Conservation (phyloP, 2,113 vertebrate genomes). For the Bos indicus region DNA sequence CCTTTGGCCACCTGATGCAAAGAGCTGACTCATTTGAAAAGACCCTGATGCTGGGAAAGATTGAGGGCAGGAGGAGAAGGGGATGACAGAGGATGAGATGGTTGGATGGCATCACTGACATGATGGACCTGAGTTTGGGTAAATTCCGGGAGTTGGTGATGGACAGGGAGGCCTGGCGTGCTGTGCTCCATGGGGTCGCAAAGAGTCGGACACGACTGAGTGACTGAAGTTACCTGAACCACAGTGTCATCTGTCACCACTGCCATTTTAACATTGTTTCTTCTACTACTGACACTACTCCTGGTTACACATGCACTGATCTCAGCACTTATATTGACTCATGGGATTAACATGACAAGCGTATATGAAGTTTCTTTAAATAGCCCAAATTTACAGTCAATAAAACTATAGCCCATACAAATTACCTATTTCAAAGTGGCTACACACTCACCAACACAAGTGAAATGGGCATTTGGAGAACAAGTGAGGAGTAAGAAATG, state of each 20-base stretch:
- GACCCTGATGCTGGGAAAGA: not conserved
- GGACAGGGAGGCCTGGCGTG: not conserved
- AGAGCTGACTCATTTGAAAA: not conserved
- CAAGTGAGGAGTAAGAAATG: not conserved
- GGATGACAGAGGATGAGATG: not conserved
- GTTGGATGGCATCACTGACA: fast-evolving
- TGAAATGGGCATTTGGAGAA: not conserved
- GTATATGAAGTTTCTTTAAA: not conserved
- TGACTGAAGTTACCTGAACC: not conserved
- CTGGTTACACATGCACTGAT: not conserved
- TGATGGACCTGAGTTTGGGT: not conserved
- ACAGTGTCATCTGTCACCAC: not conserved
- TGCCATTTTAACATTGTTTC: not conserved
- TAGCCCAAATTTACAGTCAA: not conserved
- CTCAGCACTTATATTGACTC: not conserved
- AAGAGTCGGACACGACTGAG: not conserved
- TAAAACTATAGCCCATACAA: not conserved
- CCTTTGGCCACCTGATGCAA: not conserved
- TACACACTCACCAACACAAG: not conserved
- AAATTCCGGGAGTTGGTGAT: not conserved
- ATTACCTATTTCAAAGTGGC: not conserved
- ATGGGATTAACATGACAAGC: not conserved
- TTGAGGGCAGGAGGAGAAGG: not conserved
- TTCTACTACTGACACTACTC: not conserved
- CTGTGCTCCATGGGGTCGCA: fast-evolving